Percentiles rank a stretch among this genome's conserved stretches.
These are phyloP conservation scores for Dasyornis broadbenti DNA, from an alignment of 2,113 vertebrate genomes.

Conservation along the genomic window DNA sequence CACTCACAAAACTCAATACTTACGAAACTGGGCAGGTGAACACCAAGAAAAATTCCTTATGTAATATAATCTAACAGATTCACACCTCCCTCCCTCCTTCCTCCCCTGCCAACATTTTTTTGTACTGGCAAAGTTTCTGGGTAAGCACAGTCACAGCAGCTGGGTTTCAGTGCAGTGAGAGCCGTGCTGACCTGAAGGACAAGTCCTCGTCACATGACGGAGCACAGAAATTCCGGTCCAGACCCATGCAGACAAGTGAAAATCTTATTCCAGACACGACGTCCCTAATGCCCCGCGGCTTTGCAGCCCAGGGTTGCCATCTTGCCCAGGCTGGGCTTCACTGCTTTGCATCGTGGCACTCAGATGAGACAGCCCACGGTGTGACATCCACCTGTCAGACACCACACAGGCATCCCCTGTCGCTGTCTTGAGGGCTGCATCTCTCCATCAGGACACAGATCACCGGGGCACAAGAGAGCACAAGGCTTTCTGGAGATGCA, in stretches of 20 bases:
- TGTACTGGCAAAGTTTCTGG: not conserved
- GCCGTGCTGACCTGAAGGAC: accelerated
- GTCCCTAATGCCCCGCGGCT: accelerated
- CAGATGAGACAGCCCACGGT: not conserved
- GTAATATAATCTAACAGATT: not conserved
- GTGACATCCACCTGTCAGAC: not conserved
- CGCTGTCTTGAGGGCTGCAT: not conserved
- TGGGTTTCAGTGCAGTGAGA: not conserved
- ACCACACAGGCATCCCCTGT: not conserved
- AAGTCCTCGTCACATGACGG: not conserved
- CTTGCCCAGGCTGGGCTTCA: not conserved
- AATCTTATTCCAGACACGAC: not conserved
- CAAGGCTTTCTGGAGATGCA: not conserved
- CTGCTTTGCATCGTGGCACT: not conserved
- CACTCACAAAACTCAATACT: not conserved
- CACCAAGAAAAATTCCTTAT: not conserved
- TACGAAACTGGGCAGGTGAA: not conserved
- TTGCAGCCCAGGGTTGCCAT: not conserved
- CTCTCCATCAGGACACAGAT: not conserved
- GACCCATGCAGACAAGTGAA: accelerated
- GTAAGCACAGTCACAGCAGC: not conserved
- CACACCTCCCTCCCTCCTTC: not conserved
- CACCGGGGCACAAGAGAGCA: accelerated
- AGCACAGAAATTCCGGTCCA: not conserved
- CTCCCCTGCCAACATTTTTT: not conserved